phyloP scores from a whole-genome alignment of 2,888 invertebrate species.

The Notodonta dromedarius region DNA sequence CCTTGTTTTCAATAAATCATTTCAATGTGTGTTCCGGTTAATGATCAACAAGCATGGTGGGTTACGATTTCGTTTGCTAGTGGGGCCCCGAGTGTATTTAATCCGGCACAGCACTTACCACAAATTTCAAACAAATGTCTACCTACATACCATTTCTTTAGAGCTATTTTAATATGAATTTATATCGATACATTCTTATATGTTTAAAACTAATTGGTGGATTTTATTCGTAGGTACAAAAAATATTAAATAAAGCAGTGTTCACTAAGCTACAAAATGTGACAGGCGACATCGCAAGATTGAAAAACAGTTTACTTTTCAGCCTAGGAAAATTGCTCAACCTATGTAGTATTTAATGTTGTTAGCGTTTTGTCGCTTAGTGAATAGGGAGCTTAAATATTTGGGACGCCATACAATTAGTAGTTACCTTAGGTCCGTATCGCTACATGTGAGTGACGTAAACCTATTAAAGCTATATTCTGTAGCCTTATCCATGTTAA shows the following conservation, averaged over 20 bases:
- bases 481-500: conserved; percentile 78
- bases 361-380: background rate
- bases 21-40: too few relatives aligned
- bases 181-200: background rate
- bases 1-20: too few relatives aligned
- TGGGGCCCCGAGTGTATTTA: background rate
- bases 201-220: background rate
- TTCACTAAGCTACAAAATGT: conserved; percentile 1
- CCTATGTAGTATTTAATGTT: background rate
- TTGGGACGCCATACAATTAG: conserved; percentile 8
- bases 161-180: conserved; percentile 6
- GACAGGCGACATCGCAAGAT: background rate
- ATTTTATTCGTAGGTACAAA: conserved; percentile 6
- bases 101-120: background rate
- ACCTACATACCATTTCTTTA: background rate
- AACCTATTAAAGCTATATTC: conserved; percentile 64
- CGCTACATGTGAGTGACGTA: conserved; percentile 64
- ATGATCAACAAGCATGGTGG: too few relatives aligned
- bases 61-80: too few relatives aligned
- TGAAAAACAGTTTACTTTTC: background rate
- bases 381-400: conserved; percentile 2
- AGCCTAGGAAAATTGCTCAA: background rate
- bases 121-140: background rate
- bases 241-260: background rate
- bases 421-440: conserved; percentile 39